These are phyloP conservation scores for Patiria miniata DNA, from an alignment of 35 echinoderm and acorn worm genomes.

Conservation along the genomic window DNA sequence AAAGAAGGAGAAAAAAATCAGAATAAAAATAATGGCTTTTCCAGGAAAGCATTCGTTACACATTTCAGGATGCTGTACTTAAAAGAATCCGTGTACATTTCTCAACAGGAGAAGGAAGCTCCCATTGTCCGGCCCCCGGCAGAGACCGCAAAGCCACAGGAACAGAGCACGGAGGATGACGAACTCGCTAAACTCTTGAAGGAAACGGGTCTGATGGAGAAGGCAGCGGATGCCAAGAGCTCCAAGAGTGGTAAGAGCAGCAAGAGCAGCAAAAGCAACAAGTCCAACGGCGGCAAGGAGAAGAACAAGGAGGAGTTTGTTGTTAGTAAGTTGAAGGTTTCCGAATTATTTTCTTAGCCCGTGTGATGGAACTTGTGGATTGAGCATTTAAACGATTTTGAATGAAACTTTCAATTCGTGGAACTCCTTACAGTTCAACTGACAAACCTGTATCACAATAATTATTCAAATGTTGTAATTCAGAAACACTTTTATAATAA, in stretches of 20 bases:
- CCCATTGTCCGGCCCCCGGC: not conserved
- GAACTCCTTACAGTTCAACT: no score
- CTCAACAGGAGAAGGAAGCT: not conserved
- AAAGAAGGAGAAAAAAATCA: no score
- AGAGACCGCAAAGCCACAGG: not conserved
- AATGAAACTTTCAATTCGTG: no score
- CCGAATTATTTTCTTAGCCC: no score
- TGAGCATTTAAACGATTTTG: no score
- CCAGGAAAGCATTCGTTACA: no score
- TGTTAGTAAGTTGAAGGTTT: constrained; percentile 65
- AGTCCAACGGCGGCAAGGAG: constrained; percentile 47
- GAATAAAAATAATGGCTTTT: no score
- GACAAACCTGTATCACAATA: no score
- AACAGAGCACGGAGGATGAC: constrained; percentile 25
- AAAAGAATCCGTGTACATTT: not conserved
- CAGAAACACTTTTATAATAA: no score
- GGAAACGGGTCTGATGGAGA: constrained; percentile 65
- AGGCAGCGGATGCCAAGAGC: constrained; percentile 44
- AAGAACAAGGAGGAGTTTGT: constrained; percentile 73
- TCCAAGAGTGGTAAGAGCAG: constrained; percentile 72
- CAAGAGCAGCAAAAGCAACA: constrained; percentile 60
- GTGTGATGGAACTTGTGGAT: no score
- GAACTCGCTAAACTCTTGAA: constrained; percentile 57
- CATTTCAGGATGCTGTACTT: no score
- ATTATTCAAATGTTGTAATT: no score